Percentiles rank a stretch among this genome's conserved stretches.
These are phyloP conservation scores for Parnassius smintheus DNA, from an alignment of 2,888 invertebrate genomes.

Conservation along the genomic window DNA sequence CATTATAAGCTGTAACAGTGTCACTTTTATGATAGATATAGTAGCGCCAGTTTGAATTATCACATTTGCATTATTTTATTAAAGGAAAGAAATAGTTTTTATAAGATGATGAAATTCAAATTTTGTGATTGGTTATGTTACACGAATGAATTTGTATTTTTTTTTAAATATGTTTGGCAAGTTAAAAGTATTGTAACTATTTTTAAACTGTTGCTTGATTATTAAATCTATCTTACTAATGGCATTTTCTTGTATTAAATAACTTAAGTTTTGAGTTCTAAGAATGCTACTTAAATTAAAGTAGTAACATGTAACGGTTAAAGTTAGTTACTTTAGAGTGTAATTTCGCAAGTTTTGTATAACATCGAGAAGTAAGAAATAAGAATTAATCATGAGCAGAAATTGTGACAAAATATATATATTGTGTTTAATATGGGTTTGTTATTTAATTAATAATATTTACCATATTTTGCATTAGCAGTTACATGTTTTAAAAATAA, in stretches of 20 bases:
- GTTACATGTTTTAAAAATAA: conserved; percentile 12
- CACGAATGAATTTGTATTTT: no score
- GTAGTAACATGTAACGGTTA: conserved; percentile 11
- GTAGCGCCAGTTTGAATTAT: no score
- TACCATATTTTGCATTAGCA: conserved; percentile 8
- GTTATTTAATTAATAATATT: conserved; percentile 5
- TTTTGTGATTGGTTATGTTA: no score
- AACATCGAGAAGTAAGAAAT: background rate
- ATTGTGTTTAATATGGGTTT: background rate
- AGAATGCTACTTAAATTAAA: conserved; percentile 12
- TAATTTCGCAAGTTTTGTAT: background rate
- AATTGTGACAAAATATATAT: background rate
- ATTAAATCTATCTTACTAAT: background rate
- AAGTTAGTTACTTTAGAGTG: conserved; percentile 14
- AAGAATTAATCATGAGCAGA: conserved; percentile 24
- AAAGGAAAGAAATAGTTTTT: no score
- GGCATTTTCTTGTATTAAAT: conserved; percentile 3
- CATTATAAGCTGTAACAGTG: no score
- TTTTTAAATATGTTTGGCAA: no score
- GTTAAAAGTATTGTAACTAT: conserved; percentile 1
- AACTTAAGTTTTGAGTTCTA: conserved; percentile 3
- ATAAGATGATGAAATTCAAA: no score
- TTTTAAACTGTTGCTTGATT: conserved; percentile 19
- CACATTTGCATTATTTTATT: no score
- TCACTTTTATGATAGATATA: no score